Evolutionary conservation across 2,113 vertebrate genomes (phyloP).

Genomic region (Atrichornis clamosus): DNA sequence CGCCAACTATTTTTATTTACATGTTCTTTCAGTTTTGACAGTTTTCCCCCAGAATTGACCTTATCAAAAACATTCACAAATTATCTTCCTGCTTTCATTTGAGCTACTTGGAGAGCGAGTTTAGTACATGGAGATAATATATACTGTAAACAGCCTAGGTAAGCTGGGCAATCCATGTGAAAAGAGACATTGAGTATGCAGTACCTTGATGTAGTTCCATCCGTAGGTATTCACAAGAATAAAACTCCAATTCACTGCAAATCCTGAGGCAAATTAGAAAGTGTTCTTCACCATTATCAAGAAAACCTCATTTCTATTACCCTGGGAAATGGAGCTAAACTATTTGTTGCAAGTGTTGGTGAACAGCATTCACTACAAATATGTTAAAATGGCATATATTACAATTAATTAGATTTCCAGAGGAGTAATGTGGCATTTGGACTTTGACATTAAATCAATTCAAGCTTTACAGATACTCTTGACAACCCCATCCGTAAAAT

Average conservation of each 20-base stretch:
- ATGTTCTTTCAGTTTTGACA: neutral
- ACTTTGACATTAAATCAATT: slow-evolving; percentile 74
- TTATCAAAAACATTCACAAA: neutral
- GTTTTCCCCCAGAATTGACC: neutral
- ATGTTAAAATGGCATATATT: slow-evolving; percentile 58
- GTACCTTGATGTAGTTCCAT: neutral
- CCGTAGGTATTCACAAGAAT: neutral
- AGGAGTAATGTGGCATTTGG: slow-evolving; percentile 67
- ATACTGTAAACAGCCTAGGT: neutral
- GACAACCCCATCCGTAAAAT: slow-evolving; percentile 42
- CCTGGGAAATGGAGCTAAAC: neutral
- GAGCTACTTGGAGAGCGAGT: neutral
- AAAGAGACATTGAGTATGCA: neutral
- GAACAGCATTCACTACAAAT: slow-evolving; percentile 41
- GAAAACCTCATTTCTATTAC: neutral
- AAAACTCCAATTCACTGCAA: neutral
- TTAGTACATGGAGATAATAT: neutral
- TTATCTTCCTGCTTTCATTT: neutral
- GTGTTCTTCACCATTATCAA: neutral
- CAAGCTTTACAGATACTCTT: slow-evolving; percentile 57
- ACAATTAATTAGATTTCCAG: slow-evolving; percentile 73
- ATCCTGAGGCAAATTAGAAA: neutral
- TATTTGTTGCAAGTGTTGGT: neutral
- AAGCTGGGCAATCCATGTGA: neutral
- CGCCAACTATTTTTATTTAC: neutral